These are phyloP conservation scores for Garrulus glandarius DNA, from an alignment of 2,797 vertebrate species.

Conservation along the genomic window DNA sequence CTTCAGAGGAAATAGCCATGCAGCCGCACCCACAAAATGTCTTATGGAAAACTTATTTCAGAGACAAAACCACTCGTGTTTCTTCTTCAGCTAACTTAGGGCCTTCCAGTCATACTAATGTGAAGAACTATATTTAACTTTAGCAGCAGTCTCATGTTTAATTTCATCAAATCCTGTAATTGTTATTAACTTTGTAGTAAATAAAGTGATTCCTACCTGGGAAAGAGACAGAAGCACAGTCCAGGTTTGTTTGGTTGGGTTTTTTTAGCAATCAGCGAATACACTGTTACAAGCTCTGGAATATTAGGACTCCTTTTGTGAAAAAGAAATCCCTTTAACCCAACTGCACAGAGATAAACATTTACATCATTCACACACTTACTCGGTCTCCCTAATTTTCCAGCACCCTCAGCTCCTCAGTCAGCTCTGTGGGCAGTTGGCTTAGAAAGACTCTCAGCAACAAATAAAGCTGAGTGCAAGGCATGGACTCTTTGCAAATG, in stretches of 20 bases:
- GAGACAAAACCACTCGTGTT: background rate
- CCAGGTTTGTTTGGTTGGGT: background rate
- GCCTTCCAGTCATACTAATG: background rate
- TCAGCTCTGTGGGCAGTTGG: background rate
- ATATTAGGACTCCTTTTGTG: background rate
- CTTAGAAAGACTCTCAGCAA: background rate
- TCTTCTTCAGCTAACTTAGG: background rate
- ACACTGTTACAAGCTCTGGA: background rate
- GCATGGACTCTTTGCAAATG: background rate
- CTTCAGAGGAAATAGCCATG: background rate
- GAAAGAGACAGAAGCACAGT: background rate
- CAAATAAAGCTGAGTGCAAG: background rate
- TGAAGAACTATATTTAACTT: background rate
- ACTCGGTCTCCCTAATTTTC: background rate
- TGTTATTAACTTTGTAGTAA: background rate
- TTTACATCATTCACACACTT: background rate
- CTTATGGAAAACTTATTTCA: background rate
- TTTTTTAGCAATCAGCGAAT: background rate
- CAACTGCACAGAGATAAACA: background rate
- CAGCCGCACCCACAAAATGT: background rate
- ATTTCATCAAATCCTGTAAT: background rate
- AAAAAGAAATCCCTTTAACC: background rate
- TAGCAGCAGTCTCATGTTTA: background rate
- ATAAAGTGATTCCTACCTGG: background rate
- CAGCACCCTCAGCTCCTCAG: background rate